phyloP scores from a whole-genome alignment of 37 sponge, comb jelly and placozoan species.

The Diacarnus erythraeanus region DNA sequence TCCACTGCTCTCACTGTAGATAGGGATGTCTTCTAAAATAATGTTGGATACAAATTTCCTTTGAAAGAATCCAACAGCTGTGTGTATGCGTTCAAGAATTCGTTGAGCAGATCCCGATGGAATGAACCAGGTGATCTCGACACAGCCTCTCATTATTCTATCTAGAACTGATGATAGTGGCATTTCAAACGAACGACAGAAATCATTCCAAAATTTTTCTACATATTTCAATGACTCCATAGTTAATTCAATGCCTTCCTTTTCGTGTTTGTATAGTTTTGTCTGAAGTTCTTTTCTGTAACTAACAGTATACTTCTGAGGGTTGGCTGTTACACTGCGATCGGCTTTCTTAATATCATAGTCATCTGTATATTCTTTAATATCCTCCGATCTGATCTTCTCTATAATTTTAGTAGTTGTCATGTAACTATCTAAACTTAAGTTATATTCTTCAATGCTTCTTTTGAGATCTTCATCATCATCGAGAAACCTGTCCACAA shows the following conservation, averaged over 20 bases:
- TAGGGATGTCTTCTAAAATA: not conserved
- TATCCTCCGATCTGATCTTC: not conserved
- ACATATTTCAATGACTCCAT: not conserved
- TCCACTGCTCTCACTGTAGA: not conserved
- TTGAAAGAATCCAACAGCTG: not conserved
- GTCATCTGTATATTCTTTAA: not conserved
- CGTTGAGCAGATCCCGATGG: conserved; percentile 5
- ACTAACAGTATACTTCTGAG: not conserved
- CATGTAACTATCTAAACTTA: not conserved
- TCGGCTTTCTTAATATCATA: too few relatives aligned
- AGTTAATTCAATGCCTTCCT: not conserved
- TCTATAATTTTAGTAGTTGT: not conserved
- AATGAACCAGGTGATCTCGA: conserved; percentile 7
- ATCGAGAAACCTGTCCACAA: not conserved
- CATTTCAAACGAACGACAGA: not conserved
- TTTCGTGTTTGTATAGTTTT: not conserved
- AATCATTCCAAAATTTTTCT: not conserved
- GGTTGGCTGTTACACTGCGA: not conserved
- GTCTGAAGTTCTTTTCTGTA: not conserved
- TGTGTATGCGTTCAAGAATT: not conserved
- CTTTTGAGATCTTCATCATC: not conserved
- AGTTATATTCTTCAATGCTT: not conserved
- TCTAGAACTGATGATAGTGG: conserved; percentile 5
- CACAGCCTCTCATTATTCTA: not conserved
- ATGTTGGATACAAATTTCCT: not conserved